Base-by-base conservation (phyloP, 2,113 vertebrate genomes). In the Martes martes region DNA sequence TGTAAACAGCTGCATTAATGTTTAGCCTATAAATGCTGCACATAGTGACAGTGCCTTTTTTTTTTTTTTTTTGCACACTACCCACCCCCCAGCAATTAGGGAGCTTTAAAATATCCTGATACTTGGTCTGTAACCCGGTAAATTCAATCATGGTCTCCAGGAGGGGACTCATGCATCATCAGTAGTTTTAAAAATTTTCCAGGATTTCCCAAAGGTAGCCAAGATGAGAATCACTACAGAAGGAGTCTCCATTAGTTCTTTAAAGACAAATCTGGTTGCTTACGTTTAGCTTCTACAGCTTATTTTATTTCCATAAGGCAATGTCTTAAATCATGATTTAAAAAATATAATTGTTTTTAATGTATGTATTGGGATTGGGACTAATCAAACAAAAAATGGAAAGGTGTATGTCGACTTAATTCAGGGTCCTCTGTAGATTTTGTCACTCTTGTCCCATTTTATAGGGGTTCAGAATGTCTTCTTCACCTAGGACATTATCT, bases 351-450 rank as follows among this genome's bases (percentile, higher is more conserved):
- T 31, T 84, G 36, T 47, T 50, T 94, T 61, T 78, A 9, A 9
- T 61, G 7, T 42, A 33, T 28, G 69, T 73, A 21, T 31, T 92
- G 7, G 4, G 3, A 83, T 59, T 79, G 2, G 3, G 21, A 16
- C 1, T 59, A 42, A 67, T 45, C 15, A 16, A 31, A 36, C 2
- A 36, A 31, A 31, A 65, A 7, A 90, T 36, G 63, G 9, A 50
- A 76, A 57, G 11, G 31, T 0, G 1, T 4, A 8, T 57, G 1
- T 9, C 47, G 42, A 4, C 9, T 76, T 89, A 82, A 36, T 86
- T 59, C 28, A 39, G 2, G 11, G 11, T 5, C 0, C 9, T 67
- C 33, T 31, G 3, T 13, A 65, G 3, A 39, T 10, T 52, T 18
- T 39, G 1, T n/a, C 13, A 47, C 3, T 50, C 16, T 45, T 7